Conservation (phyloP, 2,888 invertebrate genomes). For the Heliconius hortense region DNA sequence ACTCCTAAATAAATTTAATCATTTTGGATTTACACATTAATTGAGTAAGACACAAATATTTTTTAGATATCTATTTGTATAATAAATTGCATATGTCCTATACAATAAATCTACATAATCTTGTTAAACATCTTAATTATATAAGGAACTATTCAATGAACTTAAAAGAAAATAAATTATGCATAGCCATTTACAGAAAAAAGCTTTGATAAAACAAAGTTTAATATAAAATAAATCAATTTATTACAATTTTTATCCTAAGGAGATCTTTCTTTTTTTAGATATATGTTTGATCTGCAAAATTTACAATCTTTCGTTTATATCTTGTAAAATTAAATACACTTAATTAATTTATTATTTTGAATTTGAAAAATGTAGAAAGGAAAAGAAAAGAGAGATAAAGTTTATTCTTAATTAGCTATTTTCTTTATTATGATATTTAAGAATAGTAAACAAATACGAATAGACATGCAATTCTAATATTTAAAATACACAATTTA, state of each 20-base stretch:
- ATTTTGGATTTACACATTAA: constrained; percentile 16
- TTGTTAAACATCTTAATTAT: constrained; percentile 6
- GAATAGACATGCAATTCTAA: background rate
- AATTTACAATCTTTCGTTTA: constrained; percentile 1
- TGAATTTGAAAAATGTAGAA: background rate
- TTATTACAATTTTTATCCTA: background rate
- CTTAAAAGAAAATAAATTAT: constrained; percentile 13
- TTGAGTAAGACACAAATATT: constrained; percentile 10
- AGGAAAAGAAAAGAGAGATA: background rate
- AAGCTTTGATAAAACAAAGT: background rate
- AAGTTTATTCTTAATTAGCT: background rate
- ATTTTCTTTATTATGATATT: background rate
- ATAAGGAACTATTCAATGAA: constrained; percentile 24
- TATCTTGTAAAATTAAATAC: background rate
- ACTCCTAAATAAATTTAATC: background rate
- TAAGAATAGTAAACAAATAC: background rate
- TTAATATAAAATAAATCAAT: background rate
- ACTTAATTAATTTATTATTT: background rate
- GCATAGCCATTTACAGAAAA: constrained; percentile 17
- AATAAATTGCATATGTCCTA: constrained; percentile 8
- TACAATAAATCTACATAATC: constrained; percentile 13
- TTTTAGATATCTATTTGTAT: constrained; percentile 9
- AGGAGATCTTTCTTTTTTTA: background rate
- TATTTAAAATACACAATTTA: background rate
- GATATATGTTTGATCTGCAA: constrained; percentile 6